Base-by-base conservation (phyloP, 2,888 invertebrate genomes). In the Lymantria monacha region DNA sequence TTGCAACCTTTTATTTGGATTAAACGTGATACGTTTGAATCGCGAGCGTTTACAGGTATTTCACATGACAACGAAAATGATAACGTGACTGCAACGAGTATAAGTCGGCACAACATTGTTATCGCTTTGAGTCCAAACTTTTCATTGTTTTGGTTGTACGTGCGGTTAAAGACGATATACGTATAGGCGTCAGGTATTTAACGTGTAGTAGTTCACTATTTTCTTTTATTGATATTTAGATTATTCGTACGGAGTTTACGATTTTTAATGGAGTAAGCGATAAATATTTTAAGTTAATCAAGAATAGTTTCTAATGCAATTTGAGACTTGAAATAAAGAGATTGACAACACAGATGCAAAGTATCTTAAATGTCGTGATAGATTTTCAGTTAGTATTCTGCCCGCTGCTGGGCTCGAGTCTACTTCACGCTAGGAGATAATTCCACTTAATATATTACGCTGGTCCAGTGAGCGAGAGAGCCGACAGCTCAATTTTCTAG, bases 51-150 rank as follows among this genome's bases (percentile, higher is more conserved):
- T 58, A 54, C 65, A 52, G 69, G 71, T 63, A 69, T 60, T 70
- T 71, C 72, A 66, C 76, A 72, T 70, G 74, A 66, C 66, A 87
- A 90, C 90, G 84, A 89, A 91, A 90, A 91, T 88, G 85, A 76
- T 74, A 88, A 58, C 69, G 76, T 82, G 74, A 74, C 69, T 49
- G 75, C 75, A 58, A 82, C 71, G 63, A 85, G 68, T 63, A 89
- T 61, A 53, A 71, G 74, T 57, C 84, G 85, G 63, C 85, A 83
- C 82, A 81, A 83, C 87, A 89, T 88, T 67, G 70, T 80, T 82
- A 81, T 84, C 83, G 79, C 63, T 64, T 43, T 49, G 52, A 51
- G 44, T 59, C 36, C 30, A 48, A 46, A 44, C 44, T 45, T 49
- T 55, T 48, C 52, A 61, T 62, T 61, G 57, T 66, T 61, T 66